Conservation (phyloP, 2,888 invertebrate species). For the Caenorhabditis sp. region DNA sequence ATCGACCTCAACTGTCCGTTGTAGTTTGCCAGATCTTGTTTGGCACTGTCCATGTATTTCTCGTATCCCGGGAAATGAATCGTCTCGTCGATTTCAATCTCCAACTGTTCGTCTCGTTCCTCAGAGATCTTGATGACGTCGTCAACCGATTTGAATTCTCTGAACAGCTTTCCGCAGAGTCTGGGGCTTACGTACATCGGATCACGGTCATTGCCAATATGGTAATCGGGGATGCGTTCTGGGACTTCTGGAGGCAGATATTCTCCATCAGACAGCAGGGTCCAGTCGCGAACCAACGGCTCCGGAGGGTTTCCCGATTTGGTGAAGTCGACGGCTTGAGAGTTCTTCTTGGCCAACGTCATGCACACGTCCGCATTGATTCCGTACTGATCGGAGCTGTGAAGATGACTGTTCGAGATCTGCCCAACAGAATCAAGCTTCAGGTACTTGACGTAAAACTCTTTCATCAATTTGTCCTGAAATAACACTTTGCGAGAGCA, state of each 20-base stretch:
- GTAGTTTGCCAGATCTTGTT: conserved; percentile 58
- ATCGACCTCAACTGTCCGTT: conserved; percentile 69
- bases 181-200: conserved; percentile 61
- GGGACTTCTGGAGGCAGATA: conserved; percentile 61
- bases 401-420: conserved; percentile 82
- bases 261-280: conserved; percentile 37
- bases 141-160: conserved; percentile 62
- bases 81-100: conserved; percentile 41
- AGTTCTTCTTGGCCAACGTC: conserved; percentile 76
- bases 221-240: conserved; percentile 65
- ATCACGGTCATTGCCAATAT: conserved; percentile 33
- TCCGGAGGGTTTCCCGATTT: conserved; percentile 65
- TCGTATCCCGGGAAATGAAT: conserved; percentile 53
- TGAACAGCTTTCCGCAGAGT: conserved; percentile 77
- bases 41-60: conserved; percentile 46
- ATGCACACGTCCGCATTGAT: conserved; percentile 71
- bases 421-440: conserved; percentile 82
- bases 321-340: conserved; percentile 80
- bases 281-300: conserved; percentile 48
- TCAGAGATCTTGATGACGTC: conserved; percentile 70
- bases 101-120: conserved; percentile 58
- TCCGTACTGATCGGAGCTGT: conserved; percentile 81
- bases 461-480: conserved; percentile 70
- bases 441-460: conserved; percentile 83
- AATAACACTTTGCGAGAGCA: background rate